Evolutionary conservation across 2,113 vertebrate genomes (phyloP), one percentile per base, ranked within the genome.

Genomic region (Chelonoidis abingdonii): DNA sequence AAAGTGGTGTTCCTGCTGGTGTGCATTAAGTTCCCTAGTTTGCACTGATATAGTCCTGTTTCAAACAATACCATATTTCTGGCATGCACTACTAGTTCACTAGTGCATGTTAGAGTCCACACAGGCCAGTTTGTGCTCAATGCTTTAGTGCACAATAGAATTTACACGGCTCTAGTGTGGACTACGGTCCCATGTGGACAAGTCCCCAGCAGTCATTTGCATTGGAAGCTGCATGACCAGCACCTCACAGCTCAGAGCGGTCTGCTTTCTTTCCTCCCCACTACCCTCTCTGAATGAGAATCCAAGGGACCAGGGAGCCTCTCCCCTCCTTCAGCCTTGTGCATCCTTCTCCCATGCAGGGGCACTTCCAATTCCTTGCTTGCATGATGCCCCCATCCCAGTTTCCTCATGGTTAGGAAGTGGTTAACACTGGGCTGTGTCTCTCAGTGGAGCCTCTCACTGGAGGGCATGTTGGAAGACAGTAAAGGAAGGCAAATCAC

Each of bases 401-500:
- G 41, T 38, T 52, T 16, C 38, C 25, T 29, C 3, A 19, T 44
- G 80, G 14, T 12, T 87, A 81, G 2, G 29, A 86, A 87, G 2
- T 31, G 86, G 78, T 56, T 88, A 53, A 62, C 0, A 7, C 9
- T 7, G 62, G 49, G 31, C 31, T 14, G 19, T 17, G 50, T 41
- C 19, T 27, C 78, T 7, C 83, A 14, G n/a, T 38, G 47, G 72
- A 95, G 75, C 0, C 44, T 89, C 49, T 94, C 81, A 89, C 85
- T 1, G 82, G 35, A 94, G 80, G 10, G 38, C 21, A 10, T 27
- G 44, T 87, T 19, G 87, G 57, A 57, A 95, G 54, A 5, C 88
- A 83, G 44, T 88, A 79, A 91, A 86, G 14, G 52, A 41, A 88
- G 81, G 90, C 44, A 94, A 95, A 91, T 86, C 38, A 25, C 35